phyloP scores from a whole-genome alignment of 1,140 invertebrate genomes.

The Periplaneta americana region DNA sequence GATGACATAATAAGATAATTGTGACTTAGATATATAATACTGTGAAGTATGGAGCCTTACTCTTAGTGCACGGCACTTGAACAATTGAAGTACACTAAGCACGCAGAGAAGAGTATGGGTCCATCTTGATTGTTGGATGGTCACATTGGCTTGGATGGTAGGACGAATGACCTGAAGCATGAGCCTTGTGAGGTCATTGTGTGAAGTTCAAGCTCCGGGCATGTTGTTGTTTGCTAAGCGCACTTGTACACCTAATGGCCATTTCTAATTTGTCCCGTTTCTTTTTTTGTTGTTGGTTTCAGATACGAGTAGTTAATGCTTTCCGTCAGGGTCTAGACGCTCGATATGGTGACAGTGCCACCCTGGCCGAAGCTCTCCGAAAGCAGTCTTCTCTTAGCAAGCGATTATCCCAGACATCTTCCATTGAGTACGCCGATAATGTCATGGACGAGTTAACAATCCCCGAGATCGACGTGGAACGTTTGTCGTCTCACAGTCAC shows the following conservation, averaged over 20 bases:
- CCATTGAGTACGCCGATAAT: conserved; percentile 86
- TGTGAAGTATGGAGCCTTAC: neutral
- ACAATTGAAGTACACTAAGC: neutral
- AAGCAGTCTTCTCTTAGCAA: conserved; percentile 87
- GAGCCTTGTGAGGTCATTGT: neutral
- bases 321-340: conserved; percentile 97
- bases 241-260: neutral
- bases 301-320: conserved; percentile 99
- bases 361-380: conserved; percentile 81
- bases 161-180: neutral
- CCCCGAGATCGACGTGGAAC: conserved; percentile 84
- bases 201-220: conserved; percentile 8
- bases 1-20: neutral
- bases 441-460: conserved; percentile 80
- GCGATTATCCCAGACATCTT: conserved; percentile 83
- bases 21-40: neutral
- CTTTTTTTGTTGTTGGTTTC: conserved; percentile 42
- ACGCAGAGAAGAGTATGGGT: neutral
- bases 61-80: neutral
- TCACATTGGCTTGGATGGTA: neutral
- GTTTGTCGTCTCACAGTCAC: conserved; percentile 85
- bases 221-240: neutral
- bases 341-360: conserved; percentile 85
- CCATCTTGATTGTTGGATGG: neutral
- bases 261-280: conserved; percentile 7